A percentile compares a stretch with the other conserved stretches of the same genome.
Evolutionary conservation across 1,140 invertebrate species (phyloP).

Genomic region (Antheraea mylitta): DNA sequence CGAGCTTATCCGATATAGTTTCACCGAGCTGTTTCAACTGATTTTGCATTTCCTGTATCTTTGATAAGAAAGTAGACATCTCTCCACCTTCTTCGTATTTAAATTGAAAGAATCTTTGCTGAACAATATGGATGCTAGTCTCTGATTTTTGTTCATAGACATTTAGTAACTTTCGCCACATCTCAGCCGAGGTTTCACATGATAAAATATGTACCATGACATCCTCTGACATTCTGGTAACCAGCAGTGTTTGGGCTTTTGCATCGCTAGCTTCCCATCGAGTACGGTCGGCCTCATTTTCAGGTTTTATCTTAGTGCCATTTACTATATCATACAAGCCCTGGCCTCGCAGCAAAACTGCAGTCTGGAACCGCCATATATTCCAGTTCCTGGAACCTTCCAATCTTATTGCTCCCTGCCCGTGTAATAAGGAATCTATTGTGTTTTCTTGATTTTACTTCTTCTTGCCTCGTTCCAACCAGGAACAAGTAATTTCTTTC

Average conservation of each 20-base stretch:
- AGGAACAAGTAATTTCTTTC: neutral
- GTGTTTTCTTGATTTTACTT: too few relatives aligned
- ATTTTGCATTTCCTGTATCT: slow-evolving; percentile 18
- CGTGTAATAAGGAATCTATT: too few relatives aligned
- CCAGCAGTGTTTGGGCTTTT: slow-evolving; percentile 21
- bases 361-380: slow-evolving; percentile 21
- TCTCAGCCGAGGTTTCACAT: slow-evolving; percentile 17
- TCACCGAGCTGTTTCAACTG: slow-evolving; percentile 21
- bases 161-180: slow-evolving; percentile 17
- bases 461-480: slow-evolving; percentile 7
- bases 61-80: slow-evolving; percentile 21
- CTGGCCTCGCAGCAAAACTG: slow-evolving; percentile 14
- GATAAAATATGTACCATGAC: slow-evolving; percentile 22
- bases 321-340: slow-evolving; percentile 15
- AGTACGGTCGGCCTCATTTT: neutral
- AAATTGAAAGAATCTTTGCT: slow-evolving; percentile 22
- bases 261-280: slow-evolving; percentile 15
- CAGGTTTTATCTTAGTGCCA: slow-evolving; percentile 13
- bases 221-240: slow-evolving; percentile 20
- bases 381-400: slow-evolving; percentile 22
- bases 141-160: slow-evolving; percentile 19
- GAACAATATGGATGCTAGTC: slow-evolving; percentile 20
- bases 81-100: slow-evolving; percentile 21
- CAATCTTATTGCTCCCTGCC: slow-evolving; percentile 17
- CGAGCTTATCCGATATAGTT: slow-evolving; percentile 18